phyloP scores from a whole-genome alignment of 1,140 invertebrate genomes.

The Diachasmimorpha longicaudata region DNA sequence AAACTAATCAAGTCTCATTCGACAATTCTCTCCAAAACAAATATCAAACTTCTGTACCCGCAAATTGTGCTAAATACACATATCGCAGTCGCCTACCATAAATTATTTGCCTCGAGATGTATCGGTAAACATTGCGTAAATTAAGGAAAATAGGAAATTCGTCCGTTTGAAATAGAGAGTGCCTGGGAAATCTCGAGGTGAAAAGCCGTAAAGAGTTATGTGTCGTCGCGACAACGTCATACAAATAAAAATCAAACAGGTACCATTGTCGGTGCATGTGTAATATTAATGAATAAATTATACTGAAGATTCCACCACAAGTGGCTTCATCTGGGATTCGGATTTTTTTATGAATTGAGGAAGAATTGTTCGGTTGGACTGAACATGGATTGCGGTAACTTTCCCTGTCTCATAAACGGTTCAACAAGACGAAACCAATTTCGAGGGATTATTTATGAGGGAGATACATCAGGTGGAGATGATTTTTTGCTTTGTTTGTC shows the following conservation, averaged over 20 bases:
- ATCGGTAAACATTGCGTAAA: not conserved
- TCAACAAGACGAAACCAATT: not conserved
- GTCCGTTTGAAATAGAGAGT: slow-evolving; percentile 1
- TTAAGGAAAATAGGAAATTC: not conserved
- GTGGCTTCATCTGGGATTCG: not conserved
- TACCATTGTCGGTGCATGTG: not conserved
- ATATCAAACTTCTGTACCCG: not conserved
- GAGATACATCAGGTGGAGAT: not conserved
- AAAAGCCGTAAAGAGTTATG: not conserved
- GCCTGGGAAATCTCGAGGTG: not conserved
- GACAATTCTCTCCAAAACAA: slow-evolving; percentile 7
- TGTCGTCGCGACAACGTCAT: not conserved
- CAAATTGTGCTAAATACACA: slow-evolving; percentile 22
- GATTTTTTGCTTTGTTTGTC: not conserved
- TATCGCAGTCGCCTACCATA: slow-evolving; percentile 12
- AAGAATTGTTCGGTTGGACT: not conserved
- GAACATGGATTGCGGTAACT: not conserved
- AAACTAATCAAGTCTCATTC: not conserved
- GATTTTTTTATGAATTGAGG: not conserved
- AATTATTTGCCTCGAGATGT: slow-evolving; percentile 8
- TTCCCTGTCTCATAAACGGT: slow-evolving; percentile 6
- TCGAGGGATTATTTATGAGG: not conserved
- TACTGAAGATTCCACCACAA: not conserved
- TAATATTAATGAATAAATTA: slow-evolving; percentile 1
- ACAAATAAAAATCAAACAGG: not conserved